These are phyloP conservation scores for Todus mexicanus DNA, from an alignment of 2,797 vertebrate species.

Conservation along the genomic window DNA sequence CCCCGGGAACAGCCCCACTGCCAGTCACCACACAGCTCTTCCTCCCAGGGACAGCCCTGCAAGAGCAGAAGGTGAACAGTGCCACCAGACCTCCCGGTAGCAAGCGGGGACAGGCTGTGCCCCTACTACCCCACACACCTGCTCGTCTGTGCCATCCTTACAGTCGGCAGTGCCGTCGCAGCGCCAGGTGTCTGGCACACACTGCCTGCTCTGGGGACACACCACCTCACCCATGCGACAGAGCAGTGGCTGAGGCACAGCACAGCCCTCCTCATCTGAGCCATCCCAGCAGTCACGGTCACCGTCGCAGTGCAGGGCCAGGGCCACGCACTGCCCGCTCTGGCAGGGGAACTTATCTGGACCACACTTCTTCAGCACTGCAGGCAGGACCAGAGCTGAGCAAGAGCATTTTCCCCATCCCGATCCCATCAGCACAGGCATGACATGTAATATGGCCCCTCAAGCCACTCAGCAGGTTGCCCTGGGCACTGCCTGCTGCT, in stretches of 20 bases:
- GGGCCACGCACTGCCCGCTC: constrained; percentile 84
- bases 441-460: neutral
- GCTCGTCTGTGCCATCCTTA: constrained; percentile 84
- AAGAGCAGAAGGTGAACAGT: neutral
- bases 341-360: constrained; percentile 75
- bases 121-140: constrained; percentile 64
- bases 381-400: neutral
- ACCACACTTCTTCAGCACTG: constrained; percentile 73
- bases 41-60: constrained; percentile 29
- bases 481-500: neutral
- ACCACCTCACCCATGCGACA: constrained; percentile 71
- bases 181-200: constrained; percentile 84
- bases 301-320: constrained; percentile 83
- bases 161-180: constrained; percentile 90
- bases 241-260: constrained; percentile 44
- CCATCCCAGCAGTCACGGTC: constrained; percentile 84
- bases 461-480: neutral
- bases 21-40: neutral
- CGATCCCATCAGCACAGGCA: neutral
- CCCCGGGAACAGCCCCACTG: constrained; percentile 81
- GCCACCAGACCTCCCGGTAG: neutral
- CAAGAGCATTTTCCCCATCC: fast-evolving
- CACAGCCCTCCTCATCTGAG: constrained; percentile 85
- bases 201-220: constrained; percentile 81
- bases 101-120: fast-evolving